These are phyloP conservation scores for Caligus rogercresseyi DNA, from an alignment of 1,140 invertebrate genomes.

Conservation along the genomic window DNA sequence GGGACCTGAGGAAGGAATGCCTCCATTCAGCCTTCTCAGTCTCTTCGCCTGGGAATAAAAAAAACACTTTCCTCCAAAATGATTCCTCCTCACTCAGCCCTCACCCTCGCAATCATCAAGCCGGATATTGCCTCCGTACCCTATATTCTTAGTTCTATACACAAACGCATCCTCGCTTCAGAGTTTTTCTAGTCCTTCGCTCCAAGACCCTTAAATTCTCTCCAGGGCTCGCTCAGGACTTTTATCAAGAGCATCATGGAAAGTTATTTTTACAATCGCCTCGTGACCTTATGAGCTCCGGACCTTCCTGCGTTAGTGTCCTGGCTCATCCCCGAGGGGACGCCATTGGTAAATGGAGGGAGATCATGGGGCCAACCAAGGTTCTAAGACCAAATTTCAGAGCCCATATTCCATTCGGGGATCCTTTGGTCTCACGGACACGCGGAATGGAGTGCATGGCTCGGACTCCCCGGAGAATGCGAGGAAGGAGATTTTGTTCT, in stretches of 20 bases:
- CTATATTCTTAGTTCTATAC: not conserved
- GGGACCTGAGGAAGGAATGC: conserved; percentile 25
- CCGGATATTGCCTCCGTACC: not conserved
- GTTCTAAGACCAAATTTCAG: conserved; percentile 53
- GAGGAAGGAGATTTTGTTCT: conserved; percentile 50
- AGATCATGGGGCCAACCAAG: conserved; percentile 71
- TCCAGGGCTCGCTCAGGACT: conserved; percentile 40
- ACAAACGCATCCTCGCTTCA: not conserved
- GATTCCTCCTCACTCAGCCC: too few relatives aligned
- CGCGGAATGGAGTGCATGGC: conserved; percentile 75
- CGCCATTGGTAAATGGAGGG: conserved; percentile 58
- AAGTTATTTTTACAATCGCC: conserved; percentile 73
- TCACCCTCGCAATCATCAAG: conserved; percentile 13
- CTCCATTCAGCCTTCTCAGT: conserved; percentile 21
- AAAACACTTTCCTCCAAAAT: not conserved
- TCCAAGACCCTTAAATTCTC: not conserved
- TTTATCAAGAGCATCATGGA: conserved; percentile 61
- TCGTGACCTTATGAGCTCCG: conserved; percentile 53
- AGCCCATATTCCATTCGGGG: conserved; percentile 57
- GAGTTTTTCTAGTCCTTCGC: not conserved
- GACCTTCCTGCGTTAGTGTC: conserved; percentile 36
- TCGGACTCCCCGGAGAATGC: conserved; percentile 66
- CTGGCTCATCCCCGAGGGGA: conserved; percentile 36
- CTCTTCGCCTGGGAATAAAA: conserved; percentile 3
- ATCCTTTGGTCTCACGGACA: conserved; percentile 67